A percentile compares a stretch with the other conserved stretches of the same genome.
These are phyloP conservation scores for Rhagium mordax DNA, from an alignment of 2,888 invertebrate species.

Conservation along the genomic window DNA sequence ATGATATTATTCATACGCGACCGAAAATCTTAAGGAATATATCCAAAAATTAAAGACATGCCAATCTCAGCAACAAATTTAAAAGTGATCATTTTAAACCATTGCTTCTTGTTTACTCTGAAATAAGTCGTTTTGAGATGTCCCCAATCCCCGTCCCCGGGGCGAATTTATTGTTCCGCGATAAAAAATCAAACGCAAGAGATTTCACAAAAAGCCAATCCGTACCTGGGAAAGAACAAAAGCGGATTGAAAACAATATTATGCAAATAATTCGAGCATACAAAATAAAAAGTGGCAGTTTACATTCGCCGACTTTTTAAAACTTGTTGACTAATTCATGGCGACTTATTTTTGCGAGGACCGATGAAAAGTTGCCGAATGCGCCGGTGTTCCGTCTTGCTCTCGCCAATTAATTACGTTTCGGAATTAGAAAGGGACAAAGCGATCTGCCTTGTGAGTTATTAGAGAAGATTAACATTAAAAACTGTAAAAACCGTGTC, in stretches of 20 bases:
- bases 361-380: conserved; percentile 63
- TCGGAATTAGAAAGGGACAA: conserved; percentile 49
- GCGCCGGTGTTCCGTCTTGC: conserved; percentile 50
- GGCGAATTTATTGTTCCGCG: not conserved
- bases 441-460: conserved; percentile 55
- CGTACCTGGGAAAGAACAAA: conserved; percentile 50
- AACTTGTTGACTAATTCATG: conserved; percentile 69
- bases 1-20: too few species aligned
- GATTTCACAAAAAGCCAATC: conserved; percentile 39
- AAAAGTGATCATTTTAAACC: too few species aligned
- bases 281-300: conserved; percentile 68
- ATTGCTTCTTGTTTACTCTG: too few species aligned
- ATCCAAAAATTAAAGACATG: too few species aligned
- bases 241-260: conserved; percentile 65
- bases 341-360: conserved; percentile 61
- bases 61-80: too few species aligned
- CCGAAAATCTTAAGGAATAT: too few species aligned
- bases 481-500: conserved; percentile 64
- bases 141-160: too few species aligned
- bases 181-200: conserved; percentile 13
- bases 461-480: conserved; percentile 67
- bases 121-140: too few species aligned
- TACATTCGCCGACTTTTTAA: conserved; percentile 67
- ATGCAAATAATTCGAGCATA: conserved; percentile 67
- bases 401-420: conserved; percentile 54